Conservation (phyloP, 1,140 invertebrate genomes). For the Diorhabda sublineata region DNA sequence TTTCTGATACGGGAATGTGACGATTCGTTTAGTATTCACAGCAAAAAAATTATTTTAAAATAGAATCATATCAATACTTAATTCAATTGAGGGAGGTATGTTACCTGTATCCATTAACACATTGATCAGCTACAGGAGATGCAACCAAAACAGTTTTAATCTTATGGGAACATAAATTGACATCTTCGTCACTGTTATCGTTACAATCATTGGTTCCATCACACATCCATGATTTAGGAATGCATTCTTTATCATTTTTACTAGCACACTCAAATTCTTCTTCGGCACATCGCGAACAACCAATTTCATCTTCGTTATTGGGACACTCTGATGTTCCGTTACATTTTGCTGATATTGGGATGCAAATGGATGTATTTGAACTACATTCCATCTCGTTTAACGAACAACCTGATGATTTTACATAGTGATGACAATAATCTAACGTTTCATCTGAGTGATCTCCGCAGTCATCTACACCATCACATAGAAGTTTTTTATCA, state of each 20-base stretch:
- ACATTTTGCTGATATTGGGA: constrained; percentile 41
- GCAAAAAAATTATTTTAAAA: too few relatives aligned
- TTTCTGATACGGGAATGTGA: too few relatives aligned
- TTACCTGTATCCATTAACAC: constrained; percentile 55
- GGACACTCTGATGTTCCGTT: constrained; percentile 63
- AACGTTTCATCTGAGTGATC: constrained; percentile 51
- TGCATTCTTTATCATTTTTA: constrained; percentile 49
- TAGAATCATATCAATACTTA: too few relatives aligned
- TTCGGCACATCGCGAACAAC: constrained; percentile 49
- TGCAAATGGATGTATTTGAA: constrained; percentile 53
- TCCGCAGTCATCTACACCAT: constrained; percentile 52
- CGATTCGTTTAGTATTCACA: too few relatives aligned
- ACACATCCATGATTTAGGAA: constrained; percentile 61
- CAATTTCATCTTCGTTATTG: constrained; percentile 59
- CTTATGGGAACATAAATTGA: constrained; percentile 45
- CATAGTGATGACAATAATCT: constrained; percentile 36
- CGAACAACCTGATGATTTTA: constrained; percentile 19
- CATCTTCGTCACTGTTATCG: constrained; percentile 63
- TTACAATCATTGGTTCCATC: constrained; percentile 62
- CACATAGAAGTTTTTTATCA: constrained; percentile 48
- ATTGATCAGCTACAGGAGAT: constrained; percentile 31
- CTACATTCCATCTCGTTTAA: constrained; percentile 53
- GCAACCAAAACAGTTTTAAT: constrained; percentile 11
- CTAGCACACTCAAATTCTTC: constrained; percentile 57
- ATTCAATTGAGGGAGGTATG: background rate